Conservation (phyloP, 2,888 invertebrate species). For the Cremastobaeus sp. region DNA sequence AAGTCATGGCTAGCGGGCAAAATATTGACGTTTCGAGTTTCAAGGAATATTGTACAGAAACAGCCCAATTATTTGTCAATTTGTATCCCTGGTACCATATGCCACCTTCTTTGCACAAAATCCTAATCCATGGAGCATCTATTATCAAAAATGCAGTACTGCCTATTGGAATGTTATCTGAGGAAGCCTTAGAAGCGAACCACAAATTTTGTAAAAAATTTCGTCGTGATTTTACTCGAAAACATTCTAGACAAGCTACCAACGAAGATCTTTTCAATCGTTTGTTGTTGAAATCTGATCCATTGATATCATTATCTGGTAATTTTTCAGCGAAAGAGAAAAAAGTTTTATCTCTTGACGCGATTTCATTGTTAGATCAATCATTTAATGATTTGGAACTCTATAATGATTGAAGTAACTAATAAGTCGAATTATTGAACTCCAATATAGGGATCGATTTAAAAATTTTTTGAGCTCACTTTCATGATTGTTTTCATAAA, state of each 20-base stretch:
- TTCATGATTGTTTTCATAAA: too few relatives aligned
- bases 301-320: too few relatives aligned
- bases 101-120: conserved; percentile 25
- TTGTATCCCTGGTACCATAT: conserved; percentile 25
- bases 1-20: conserved; percentile 7
- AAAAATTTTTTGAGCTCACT: too few relatives aligned
- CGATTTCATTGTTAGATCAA: too few relatives aligned
- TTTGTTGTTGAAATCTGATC: neutral
- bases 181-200: conserved; percentile 22
- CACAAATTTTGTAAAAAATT: conserved; percentile 18
- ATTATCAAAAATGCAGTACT: neutral
- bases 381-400: too few relatives aligned
- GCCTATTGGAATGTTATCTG: conserved; percentile 15
- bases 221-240: neutral
- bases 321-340: too few relatives aligned
- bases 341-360: too few relatives aligned
- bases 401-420: too few relatives aligned
- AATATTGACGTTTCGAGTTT: neutral
- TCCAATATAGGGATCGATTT: too few relatives aligned
- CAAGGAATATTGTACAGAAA: conserved; percentile 1
- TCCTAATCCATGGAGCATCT: conserved; percentile 24
- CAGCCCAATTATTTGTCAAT: conserved; percentile 8
- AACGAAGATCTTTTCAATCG: neutral
- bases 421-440: too few relatives aligned
- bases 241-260: neutral